phyloP scores from a whole-genome alignment of 2,113 vertebrate species.

The Oplegnathus fasciatus region DNA sequence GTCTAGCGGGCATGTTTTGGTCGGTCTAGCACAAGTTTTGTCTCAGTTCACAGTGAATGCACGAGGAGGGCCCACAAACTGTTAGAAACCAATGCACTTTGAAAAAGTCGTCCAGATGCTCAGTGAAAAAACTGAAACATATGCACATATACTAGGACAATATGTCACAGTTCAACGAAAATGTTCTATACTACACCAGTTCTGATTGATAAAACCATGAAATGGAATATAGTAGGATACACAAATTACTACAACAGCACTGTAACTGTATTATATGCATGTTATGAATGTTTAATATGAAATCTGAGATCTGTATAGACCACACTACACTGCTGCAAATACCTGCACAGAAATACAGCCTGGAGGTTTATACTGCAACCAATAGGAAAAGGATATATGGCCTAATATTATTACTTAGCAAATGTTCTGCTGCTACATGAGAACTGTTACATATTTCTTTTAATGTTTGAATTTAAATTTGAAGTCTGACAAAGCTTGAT shows the following conservation, averaged over 20 bases:
- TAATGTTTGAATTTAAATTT: neutral
- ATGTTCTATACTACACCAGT: neutral
- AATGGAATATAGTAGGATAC: neutral
- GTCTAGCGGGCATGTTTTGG: conserved; percentile 40
- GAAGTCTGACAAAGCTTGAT: neutral
- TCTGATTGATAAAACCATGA: conserved; percentile 23
- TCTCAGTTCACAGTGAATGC: conserved; percentile 48
- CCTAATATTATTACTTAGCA: neutral
- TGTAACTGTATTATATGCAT: neutral
- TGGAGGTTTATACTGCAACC: neutral
- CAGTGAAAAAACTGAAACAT: conserved; percentile 33
- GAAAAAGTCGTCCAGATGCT: conserved; percentile 16
- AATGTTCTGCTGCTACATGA: neutral
- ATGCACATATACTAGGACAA: neutral
- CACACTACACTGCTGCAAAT: neutral
- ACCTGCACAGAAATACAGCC: conserved; percentile 3
- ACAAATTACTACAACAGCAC: neutral
- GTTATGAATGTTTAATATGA: neutral
- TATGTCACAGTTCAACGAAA: conserved; percentile 15
- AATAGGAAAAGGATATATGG: neutral
- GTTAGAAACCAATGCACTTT: conserved; percentile 1
- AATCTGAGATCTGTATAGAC: neutral
- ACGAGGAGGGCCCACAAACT: neutral
- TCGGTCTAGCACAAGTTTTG: conserved; percentile 6
- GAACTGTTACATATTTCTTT: neutral